Conservation (phyloP, 2,113 vertebrate genomes). For the Poeciliopsis turrubarensis region DNA sequence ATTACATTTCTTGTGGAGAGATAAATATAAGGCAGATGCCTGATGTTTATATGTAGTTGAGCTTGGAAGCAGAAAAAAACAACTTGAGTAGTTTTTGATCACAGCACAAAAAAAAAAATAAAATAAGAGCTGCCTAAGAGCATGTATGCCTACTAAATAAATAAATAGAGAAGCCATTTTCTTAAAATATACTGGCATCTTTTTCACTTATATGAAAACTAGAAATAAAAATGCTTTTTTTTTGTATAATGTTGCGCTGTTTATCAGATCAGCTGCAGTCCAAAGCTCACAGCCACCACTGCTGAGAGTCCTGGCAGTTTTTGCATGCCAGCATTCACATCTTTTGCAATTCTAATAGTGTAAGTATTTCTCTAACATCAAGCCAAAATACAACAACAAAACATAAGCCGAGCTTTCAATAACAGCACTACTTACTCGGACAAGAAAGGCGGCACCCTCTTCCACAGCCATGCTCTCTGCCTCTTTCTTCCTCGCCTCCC, state of each 20-base stretch:
- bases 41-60: background rate
- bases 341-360: background rate
- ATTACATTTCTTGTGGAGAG: background rate
- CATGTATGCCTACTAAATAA: background rate
- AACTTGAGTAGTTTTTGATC: background rate
- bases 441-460: constrained; percentile 85
- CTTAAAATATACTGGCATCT: background rate
- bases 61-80: background rate
- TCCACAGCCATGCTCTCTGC: constrained; percentile 89
- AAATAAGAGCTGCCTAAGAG: background rate
- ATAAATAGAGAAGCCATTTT: background rate
- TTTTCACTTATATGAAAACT: background rate
- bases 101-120: background rate
- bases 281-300: constrained; percentile 4
- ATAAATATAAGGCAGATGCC: background rate
- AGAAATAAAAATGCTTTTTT: background rate
- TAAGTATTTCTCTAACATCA: background rate
- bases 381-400: background rate
- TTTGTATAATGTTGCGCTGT: background rate
- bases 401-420: background rate
- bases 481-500: constrained; percentile 49
- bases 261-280: constrained; percentile 12
- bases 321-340: constrained; percentile 1
- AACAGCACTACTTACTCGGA: constrained; percentile 87
- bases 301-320: background rate